Base-by-base conservation (phyloP, 2,888 invertebrate species). In the Podotricha telesiphe region DNA sequence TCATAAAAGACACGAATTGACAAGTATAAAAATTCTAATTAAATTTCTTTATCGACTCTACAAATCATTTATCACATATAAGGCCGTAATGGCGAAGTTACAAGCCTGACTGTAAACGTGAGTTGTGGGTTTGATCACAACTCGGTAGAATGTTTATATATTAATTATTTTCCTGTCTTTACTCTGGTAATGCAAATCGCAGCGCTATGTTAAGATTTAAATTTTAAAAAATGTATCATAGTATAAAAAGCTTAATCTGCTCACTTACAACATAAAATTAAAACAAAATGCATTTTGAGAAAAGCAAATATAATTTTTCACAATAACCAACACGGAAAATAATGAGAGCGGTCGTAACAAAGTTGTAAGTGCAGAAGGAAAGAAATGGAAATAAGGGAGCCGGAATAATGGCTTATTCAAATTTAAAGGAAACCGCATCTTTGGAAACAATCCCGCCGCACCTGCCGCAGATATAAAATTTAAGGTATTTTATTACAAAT, bases 371-470 rank as follows among this genome's bases (percentile, higher is more conserved):
- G 65, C 65, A 67, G 55, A 73, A 63, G 68, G 75, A 74, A 77
- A 76, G 75, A 75, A 78, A 67, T 69, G 59, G 64, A 53, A 42
- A 50, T 10, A 55, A n/a, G 67, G 64, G 69, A 67, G 55, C 48
- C 71, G 69, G 79, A 82, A 85, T 89, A 89, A 89, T 88, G 85
- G 86, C 82, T 87, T 90, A 91, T 91, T 91, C 86, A 91, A 90
- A 91, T 90, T 87, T 82, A 85, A 86, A 83, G 83, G 82, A 87
- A 84, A 84, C 83, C 85, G 81, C 83, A 80, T 81, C 85, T 84
- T 77, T 80, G 86, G 83, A 88, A 86, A 80, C 85, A 84, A 86
- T 85, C 70, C 68, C 68, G 72, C 64, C 75, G 75, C 88, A 89
- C 87, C 90, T 88, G 89, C 80, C 83, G 68, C 77, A 68, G 65